Evolutionary conservation across 2,888 invertebrate genomes (phyloP).

Genomic region (Phaedon cochleariae): DNA sequence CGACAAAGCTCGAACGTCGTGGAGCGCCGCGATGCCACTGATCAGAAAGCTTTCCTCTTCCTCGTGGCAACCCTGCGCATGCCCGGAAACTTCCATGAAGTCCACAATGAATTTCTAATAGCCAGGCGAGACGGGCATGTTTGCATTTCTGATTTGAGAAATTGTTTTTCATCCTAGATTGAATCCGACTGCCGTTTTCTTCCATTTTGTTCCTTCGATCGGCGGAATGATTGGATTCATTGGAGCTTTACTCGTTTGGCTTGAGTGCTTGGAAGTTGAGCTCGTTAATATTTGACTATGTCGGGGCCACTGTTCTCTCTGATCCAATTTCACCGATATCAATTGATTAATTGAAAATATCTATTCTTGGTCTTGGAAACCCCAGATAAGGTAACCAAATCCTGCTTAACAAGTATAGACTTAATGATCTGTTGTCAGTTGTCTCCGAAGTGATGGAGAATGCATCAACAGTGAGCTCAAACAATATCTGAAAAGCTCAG

Average conservation of each 20-base stretch:
- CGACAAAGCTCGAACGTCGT: constrained; percentile 13
- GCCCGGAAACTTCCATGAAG: constrained; percentile 26
- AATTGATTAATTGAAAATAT: no score
- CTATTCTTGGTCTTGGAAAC: no score
- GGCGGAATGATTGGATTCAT: neutral
- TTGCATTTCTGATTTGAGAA: neutral
- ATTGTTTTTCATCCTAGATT: neutral
- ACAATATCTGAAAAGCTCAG: no score
- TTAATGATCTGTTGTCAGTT: no score
- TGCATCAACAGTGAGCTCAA: no score
- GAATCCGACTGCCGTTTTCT: neutral
- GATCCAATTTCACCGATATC: no score
- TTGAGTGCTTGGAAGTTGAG: neutral
- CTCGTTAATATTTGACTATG: neutral
- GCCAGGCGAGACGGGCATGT: neutral
- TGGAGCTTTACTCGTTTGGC: neutral
- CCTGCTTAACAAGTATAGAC: no score
- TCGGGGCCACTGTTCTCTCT: no score
- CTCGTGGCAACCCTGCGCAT: constrained; percentile 25
- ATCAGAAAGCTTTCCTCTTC: constrained; percentile 21
- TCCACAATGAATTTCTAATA: constrained; percentile 25
- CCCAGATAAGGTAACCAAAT: no score
- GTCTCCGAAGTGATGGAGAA: no score
- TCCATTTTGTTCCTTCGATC: neutral
- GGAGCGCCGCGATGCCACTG: constrained; percentile 31